A percentile compares a stretch with the other conserved stretches of the same genome.
These are phyloP conservation scores for Aplidium turbinatum DNA, from an alignment of 23 tunicate species.

Conservation along the genomic window DNA sequence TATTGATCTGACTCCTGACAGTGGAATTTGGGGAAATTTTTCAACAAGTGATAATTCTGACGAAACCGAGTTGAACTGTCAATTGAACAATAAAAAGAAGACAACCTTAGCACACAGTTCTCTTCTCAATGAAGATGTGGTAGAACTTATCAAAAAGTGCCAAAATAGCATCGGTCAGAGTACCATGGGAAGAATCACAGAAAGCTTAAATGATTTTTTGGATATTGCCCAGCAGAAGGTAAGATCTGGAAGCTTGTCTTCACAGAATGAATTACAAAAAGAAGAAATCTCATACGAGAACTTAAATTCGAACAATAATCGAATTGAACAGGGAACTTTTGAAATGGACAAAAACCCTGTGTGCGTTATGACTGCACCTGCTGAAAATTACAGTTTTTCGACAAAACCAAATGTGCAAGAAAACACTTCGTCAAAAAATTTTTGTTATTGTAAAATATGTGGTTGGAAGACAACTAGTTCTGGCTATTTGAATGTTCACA, in stretches of 20 bases:
- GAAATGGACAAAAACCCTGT: too few species aligned
- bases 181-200: slow-evolving; percentile 76
- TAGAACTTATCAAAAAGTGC: slow-evolving; percentile 76
- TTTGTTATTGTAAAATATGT: slow-evolving; percentile 40
- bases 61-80: background rate
- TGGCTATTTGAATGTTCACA: slow-evolving; percentile 65
- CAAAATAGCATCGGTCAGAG: slow-evolving; percentile 86
- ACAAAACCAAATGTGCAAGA: too few species aligned
- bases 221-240: slow-evolving; percentile 58
- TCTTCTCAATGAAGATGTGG: slow-evolving; percentile 70
- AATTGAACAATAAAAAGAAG: slow-evolving; percentile 24
- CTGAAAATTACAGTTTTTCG: too few species aligned
- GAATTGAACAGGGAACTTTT: too few species aligned
- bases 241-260: background rate
- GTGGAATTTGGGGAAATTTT: slow-evolving; percentile 91
- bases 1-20: slow-evolving; percentile 85
- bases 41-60: slow-evolving; percentile 5
- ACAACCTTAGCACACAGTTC: slow-evolving; percentile 79
- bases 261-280: too few species aligned
- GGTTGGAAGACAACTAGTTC: slow-evolving; percentile 72
- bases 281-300: too few species aligned
- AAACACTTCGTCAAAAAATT: slow-evolving; percentile 7
- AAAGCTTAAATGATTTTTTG: slow-evolving; percentile 78
- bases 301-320: slow-evolving; percentile 41
- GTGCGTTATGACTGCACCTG: too few species aligned